A percentile compares a stretch with the other conserved stretches of the same genome.
Evolutionary conservation across 2,113 vertebrate genomes (phyloP).

Genomic region (Corythoichthys intestinalis): DNA sequence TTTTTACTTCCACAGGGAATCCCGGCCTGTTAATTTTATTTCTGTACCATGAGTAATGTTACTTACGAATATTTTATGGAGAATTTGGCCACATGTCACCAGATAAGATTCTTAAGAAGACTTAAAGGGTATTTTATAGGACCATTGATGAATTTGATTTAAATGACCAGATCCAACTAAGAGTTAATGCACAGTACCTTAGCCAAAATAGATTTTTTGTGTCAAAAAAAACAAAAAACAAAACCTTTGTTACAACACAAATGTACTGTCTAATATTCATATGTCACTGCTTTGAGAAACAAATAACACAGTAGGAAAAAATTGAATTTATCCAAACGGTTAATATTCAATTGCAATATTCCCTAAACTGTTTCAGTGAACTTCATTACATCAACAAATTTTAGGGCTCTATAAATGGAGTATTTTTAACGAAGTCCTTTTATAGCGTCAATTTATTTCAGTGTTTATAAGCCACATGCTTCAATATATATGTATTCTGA

Average conservation of each 20-base stretch:
- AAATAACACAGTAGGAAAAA: too few species aligned
- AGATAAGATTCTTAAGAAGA: conserved; percentile 23
- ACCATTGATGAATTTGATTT: conserved; percentile 37
- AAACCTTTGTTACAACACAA: too few species aligned
- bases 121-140: neutral
- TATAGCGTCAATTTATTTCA: conserved; percentile 40
- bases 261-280: too few species aligned
- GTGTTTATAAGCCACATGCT: conserved; percentile 29
- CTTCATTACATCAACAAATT: conserved; percentile 41
- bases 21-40: conserved; percentile 36
- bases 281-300: too few species aligned
- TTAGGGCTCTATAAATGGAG: conserved; percentile 44
- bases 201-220: neutral
- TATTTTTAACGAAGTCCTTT: conserved; percentile 42
- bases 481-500: conserved; percentile 24
- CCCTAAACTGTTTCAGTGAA: conserved; percentile 21
- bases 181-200: neutral
- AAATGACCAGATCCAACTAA: neutral
- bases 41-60: conserved; percentile 16
- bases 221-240: too few species aligned
- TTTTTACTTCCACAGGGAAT: conserved; percentile 27
- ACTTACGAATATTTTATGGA: conserved; percentile 21
- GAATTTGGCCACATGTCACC: conserved; percentile 17
- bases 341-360: conserved; percentile 16
- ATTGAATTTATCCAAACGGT: neutral